Percentiles rank a stretch among this genome's conserved stretches.
phyloP scores from a whole-genome alignment of 2,888 invertebrate species.

The Drosophila yooni region DNA sequence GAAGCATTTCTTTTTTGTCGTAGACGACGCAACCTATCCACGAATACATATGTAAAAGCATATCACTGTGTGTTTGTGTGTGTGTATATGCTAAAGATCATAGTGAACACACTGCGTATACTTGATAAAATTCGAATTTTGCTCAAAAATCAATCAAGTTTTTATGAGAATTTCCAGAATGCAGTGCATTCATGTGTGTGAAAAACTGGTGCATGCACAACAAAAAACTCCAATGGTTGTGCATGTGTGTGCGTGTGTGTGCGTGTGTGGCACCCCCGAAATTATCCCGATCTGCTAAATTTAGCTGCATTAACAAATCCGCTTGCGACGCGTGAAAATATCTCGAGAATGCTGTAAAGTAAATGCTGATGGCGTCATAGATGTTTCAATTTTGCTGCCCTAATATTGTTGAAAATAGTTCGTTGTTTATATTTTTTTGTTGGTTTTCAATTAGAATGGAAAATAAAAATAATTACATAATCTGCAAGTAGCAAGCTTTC shows the following conservation, averaged over 20 bases:
- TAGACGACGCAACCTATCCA: conserved; percentile 11
- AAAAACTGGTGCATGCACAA: conserved; percentile 44
- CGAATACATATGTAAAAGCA: conserved; percentile 16
- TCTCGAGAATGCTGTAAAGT: conserved; percentile 43
- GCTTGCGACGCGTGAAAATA: conserved; percentile 36
- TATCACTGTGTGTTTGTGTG: conserved; percentile 24
- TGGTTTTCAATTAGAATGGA: conserved; percentile 47
- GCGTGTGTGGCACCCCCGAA: conserved; percentile 31
- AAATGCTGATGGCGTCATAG: conserved; percentile 40
- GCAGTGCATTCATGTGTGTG: conserved; percentile 20
- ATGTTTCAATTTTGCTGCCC: conserved; percentile 59
- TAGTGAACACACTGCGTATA: conserved; percentile 51
- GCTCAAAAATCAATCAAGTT: conserved; percentile 66
- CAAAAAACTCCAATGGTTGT: conserved; percentile 21
- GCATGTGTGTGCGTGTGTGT: conserved; percentile 24
- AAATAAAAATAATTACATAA: conserved; percentile 63
- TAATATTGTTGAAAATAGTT: conserved; percentile 44
- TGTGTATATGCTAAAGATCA: conserved; percentile 27
- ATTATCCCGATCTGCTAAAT: conserved; percentile 60
- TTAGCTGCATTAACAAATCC: conserved; percentile 70
- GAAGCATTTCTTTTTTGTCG: conserved; percentile 38
- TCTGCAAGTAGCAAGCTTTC: conserved; percentile 25
- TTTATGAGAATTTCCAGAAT: conserved; percentile 32
- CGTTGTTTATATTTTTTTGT: neutral
- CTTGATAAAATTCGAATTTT: conserved; percentile 48